Conservation (phyloP, 2,797 vertebrate species). For the Denticeps clupeoides region DNA sequence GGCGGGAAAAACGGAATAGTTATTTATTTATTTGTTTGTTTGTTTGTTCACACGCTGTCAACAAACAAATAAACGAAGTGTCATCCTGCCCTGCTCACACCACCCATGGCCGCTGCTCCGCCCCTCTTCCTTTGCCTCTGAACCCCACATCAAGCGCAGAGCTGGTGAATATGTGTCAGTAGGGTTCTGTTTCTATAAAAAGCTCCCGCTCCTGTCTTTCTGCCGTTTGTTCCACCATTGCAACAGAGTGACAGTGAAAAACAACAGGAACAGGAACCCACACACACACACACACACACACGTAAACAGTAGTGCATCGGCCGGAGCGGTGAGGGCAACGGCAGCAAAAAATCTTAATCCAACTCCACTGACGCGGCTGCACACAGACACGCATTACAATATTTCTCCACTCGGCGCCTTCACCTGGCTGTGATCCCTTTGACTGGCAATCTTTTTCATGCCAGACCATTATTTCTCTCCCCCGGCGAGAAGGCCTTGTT, state of each 20-base stretch:
- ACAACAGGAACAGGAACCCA: neutral
- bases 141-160: neutral
- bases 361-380: neutral
- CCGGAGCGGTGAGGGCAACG: too few species aligned
- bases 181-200: too few species aligned
- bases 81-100: conserved; percentile 10
- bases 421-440: neutral
- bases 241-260: too few species aligned
- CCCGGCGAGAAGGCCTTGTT: conserved; percentile 4
- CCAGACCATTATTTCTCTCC: conserved; percentile 15
- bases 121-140: neutral
- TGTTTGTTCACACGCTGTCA: too few species aligned
- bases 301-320: too few species aligned
- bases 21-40: too few species aligned
- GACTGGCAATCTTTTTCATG: conserved; percentile 10
- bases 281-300: neutral
- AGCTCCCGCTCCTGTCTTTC: too few species aligned
- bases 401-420: conserved; percentile 3
- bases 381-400: neutral
- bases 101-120: neutral
- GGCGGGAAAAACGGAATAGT: neutral
- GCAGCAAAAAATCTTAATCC: too few species aligned
- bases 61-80: conserved; percentile 1
- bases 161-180: too few species aligned
- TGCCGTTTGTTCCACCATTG: too few species aligned